These are phyloP conservation scores for Enteromius anoplus DNA, from an alignment of 2,797 vertebrate species.

Conservation along the genomic window DNA sequence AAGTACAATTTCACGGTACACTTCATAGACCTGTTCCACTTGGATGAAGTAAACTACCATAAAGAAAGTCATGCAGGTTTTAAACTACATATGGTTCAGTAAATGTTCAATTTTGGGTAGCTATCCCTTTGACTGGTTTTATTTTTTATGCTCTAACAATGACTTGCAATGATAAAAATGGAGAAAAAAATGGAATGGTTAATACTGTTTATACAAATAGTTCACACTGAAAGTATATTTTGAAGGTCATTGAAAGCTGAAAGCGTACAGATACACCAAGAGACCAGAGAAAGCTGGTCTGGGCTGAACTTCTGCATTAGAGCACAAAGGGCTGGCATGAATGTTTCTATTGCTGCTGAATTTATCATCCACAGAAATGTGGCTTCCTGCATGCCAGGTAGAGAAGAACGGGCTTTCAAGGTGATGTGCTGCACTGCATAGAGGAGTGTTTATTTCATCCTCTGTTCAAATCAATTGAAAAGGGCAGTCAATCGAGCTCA, in stretches of 20 bases:
- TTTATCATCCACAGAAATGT: conserved; percentile 28
- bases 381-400: conserved; percentile 11
- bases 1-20: background rate
- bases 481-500: conserved; percentile 60
- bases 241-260: background rate
- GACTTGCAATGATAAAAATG: background rate
- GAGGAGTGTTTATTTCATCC: conserved; percentile 41
- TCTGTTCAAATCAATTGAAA: conserved; percentile 65
- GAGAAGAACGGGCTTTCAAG: conserved; percentile 51
- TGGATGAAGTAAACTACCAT: background rate
- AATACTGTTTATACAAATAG: no score
- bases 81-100: background rate
- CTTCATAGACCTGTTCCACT: no score
- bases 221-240: background rate
- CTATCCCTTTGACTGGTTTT: background rate
- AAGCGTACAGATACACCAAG: background rate
- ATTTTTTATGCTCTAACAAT: background rate
- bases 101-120: background rate
- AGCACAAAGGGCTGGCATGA: conserved; percentile 7
- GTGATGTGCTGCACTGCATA: conserved; percentile 52
- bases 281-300: background rate
- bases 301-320: background rate
- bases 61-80: background rate
- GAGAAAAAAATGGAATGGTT: no score
- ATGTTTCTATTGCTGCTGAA: conserved; percentile 15